These are phyloP conservation scores for Acrobeloides nanus DNA, from an alignment of 2,888 invertebrate genomes.

Conservation along the genomic window DNA sequence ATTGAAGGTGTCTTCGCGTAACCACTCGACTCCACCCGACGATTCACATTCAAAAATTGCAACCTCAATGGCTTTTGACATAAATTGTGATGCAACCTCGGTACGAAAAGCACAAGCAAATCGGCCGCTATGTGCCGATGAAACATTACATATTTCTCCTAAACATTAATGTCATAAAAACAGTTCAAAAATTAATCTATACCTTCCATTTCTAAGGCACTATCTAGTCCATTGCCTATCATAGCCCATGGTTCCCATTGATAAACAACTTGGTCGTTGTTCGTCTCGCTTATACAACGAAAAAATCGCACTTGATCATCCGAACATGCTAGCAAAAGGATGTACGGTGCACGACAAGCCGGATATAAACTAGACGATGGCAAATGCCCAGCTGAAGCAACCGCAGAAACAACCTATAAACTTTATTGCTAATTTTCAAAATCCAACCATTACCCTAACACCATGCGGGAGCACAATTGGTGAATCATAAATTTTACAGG, in stretches of 20 bases:
- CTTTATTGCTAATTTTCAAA: neutral
- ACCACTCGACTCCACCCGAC: constrained; percentile 65
- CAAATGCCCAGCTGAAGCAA: constrained; percentile 89
- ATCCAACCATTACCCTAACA: constrained; percentile 10
- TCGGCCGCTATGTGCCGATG: constrained; percentile 92
- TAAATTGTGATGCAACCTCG: neutral
- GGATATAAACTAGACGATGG: constrained; percentile 96
- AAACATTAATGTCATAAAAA: constrained; percentile 6
- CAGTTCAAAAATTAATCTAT: neutral
- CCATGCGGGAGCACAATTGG: constrained; percentile 30
- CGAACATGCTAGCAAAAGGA: constrained; percentile 86
- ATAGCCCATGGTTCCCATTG: constrained; percentile 49
- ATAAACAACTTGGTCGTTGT: constrained; percentile 8
- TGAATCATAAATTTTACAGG: constrained; percentile 35
- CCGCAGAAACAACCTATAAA: constrained; percentile 59
- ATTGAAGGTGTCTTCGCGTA: constrained; percentile 40
- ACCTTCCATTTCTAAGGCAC: constrained; percentile 47
- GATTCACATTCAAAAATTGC: constrained; percentile 98
- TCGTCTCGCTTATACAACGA: constrained; percentile 47
- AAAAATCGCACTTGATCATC: constrained; percentile 73
- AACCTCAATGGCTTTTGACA: constrained; percentile 59
- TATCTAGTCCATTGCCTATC: constrained; percentile 40
- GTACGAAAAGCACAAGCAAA: constrained; percentile 76
- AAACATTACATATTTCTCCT: constrained; percentile 60
- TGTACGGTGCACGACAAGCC: constrained; percentile 94